phyloP scores from a whole-genome alignment of 30 jellyfish, hydroid and myxozoan genomes.

The Clytia hemisphaerica region DNA sequence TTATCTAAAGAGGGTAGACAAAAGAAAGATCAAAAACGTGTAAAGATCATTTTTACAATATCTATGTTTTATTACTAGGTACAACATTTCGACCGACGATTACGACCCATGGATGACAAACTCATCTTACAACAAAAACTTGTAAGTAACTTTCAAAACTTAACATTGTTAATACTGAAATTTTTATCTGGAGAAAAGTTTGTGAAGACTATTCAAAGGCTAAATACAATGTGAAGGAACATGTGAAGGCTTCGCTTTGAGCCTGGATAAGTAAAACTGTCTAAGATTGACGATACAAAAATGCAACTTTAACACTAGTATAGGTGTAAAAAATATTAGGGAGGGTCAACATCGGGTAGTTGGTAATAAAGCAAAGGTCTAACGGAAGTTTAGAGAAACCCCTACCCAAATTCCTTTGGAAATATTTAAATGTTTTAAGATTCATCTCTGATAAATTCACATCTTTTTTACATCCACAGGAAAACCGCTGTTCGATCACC shows the following conservation, averaged over 20 bases:
- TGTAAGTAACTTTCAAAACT: slow-evolving; percentile 50
- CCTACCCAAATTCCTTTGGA: neutral
- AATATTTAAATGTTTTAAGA: neutral
- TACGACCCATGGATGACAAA: slow-evolving; percentile 85
- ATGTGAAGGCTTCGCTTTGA: too few relatives aligned
- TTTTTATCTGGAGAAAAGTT: too few relatives aligned
- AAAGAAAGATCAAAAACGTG: too few relatives aligned
- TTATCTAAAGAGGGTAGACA: too few relatives aligned
- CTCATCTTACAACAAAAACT: slow-evolving; percentile 36
- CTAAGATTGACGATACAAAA: too few relatives aligned
- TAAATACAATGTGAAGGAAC: too few relatives aligned
- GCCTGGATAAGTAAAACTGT: too few relatives aligned
- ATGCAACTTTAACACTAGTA: too few relatives aligned
- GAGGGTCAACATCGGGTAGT: neutral
- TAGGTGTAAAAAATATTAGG: neutral
- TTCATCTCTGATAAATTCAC: neutral
- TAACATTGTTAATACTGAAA: too few relatives aligned
- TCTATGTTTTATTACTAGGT: slow-evolving; percentile 30
- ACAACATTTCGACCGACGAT: slow-evolving; percentile 94
- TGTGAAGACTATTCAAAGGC: too few relatives aligned
- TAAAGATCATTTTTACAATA: too few relatives aligned
- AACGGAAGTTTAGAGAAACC: neutral
- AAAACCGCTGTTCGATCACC: slow-evolving; percentile 51
- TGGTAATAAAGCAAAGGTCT: neutral
- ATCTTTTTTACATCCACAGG: slow-evolving; percentile 20